Percentiles rank a stretch among this genome's conserved stretches.
phyloP scores from a whole-genome alignment of 2,113 vertebrate species.

The Anser cygnoides region DNA sequence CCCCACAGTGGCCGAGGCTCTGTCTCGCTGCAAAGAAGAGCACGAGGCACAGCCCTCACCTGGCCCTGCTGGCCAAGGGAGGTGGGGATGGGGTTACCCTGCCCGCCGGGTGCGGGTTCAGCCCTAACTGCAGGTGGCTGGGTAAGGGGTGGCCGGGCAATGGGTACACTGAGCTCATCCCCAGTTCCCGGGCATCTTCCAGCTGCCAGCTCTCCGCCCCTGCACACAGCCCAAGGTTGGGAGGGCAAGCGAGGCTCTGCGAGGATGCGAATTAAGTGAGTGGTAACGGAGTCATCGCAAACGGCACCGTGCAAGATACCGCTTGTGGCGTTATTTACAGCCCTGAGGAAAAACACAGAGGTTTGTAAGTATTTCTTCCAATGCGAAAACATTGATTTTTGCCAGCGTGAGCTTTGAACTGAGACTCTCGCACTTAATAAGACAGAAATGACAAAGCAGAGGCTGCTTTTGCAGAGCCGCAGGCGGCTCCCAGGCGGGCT shows the following conservation, averaged over 20 bases:
- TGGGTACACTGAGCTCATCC: not conserved
- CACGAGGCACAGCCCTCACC: too few species aligned
- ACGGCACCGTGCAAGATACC: rapidly evolving
- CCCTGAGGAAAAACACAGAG: not conserved
- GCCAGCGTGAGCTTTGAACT: not conserved
- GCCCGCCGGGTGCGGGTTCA: too few species aligned
- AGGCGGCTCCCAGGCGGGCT: not conserved
- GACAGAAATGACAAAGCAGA: not conserved
- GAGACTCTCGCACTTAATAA: not conserved
- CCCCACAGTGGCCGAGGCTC: too few species aligned
- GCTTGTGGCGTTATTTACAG: not conserved
- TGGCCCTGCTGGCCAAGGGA: too few species aligned
- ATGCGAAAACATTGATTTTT: not conserved
- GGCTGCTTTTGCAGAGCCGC: not conserved
- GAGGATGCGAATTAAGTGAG: not conserved
- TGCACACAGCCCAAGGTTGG: not conserved
- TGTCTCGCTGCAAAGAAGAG: too few species aligned
- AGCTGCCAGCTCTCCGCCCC: not conserved
- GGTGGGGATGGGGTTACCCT: too few species aligned
- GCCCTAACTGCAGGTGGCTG: too few species aligned
- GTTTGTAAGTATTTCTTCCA: not conserved
- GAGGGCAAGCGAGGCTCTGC: not conserved
- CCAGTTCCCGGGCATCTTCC: rapidly evolving
- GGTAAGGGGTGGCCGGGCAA: too few species aligned
- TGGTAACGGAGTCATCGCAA: rapidly evolving